Conservation (phyloP, 2,797 vertebrate genomes). For the Eleutherodactylus coqui region DNA sequence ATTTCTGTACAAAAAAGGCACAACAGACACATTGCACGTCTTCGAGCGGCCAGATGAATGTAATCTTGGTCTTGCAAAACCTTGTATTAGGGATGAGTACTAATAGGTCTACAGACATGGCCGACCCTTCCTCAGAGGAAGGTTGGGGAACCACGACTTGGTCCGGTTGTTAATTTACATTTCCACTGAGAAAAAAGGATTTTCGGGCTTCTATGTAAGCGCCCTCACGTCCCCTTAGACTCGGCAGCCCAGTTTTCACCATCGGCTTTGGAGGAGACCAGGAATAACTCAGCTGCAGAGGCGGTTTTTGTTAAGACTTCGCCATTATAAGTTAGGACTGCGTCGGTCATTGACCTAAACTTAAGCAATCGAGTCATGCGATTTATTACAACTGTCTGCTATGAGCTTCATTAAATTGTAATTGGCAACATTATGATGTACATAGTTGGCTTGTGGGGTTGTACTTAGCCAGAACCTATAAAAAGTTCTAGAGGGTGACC, state of each 20-base stretch:
- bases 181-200: neutral
- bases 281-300: neutral
- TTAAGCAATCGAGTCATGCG: neutral
- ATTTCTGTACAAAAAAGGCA: conserved; percentile 64
- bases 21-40: conserved; percentile 46
- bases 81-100: neutral
- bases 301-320: neutral
- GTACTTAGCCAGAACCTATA: neutral
- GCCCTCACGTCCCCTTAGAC: no score
- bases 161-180: neutral
- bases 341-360: no score
- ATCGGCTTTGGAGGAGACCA: neutral
- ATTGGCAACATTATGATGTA: neutral
- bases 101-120: neutral
- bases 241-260: neutral
- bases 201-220: neutral
- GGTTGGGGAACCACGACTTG: neutral
- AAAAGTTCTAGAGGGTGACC: neutral
- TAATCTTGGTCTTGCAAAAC: conserved; percentile 64
- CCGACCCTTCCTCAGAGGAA: neutral
- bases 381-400: neutral
- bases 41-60: conserved; percentile 66
- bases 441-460: neutral
- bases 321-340: neutral
- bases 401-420: neutral